These are phyloP conservation scores for Zosterops hypoxanthus DNA, from an alignment of 2,113 vertebrate species.

Conservation along the genomic window DNA sequence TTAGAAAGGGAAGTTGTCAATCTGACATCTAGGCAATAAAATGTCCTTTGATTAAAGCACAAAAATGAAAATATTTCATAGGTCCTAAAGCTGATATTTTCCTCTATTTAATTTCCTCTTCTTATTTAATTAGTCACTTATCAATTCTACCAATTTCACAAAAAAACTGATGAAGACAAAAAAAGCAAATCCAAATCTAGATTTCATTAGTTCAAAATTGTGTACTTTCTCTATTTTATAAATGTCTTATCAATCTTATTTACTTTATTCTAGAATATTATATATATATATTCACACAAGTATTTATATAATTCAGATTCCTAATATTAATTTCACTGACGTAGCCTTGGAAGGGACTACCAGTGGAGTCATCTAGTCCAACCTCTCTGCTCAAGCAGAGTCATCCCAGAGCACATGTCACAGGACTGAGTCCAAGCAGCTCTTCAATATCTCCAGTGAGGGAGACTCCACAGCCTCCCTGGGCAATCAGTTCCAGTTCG, in stretches of 20 bases:
- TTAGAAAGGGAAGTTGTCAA: background rate
- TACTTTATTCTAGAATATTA: background rate
- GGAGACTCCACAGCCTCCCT: background rate
- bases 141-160: background rate
- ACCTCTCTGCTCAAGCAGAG: background rate
- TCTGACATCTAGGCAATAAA: background rate
- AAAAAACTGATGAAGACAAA: background rate
- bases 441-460: background rate
- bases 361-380: background rate
- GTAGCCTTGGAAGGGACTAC: background rate
- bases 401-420: background rate
- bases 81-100: background rate
- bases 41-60: background rate
- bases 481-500: rapidly evolving
- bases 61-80: background rate
- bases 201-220: background rate
- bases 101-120: background rate
- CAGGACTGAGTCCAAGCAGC: background rate
- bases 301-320: background rate
- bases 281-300: background rate
- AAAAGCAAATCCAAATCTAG: background rate
- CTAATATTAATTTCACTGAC: background rate
- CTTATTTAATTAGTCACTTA: background rate
- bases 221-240: background rate
- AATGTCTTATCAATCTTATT: background rate